These are phyloP conservation scores for Sebastiscus albofasciatus DNA, from an alignment of 2,797 vertebrate genomes.

Conservation along the genomic window DNA sequence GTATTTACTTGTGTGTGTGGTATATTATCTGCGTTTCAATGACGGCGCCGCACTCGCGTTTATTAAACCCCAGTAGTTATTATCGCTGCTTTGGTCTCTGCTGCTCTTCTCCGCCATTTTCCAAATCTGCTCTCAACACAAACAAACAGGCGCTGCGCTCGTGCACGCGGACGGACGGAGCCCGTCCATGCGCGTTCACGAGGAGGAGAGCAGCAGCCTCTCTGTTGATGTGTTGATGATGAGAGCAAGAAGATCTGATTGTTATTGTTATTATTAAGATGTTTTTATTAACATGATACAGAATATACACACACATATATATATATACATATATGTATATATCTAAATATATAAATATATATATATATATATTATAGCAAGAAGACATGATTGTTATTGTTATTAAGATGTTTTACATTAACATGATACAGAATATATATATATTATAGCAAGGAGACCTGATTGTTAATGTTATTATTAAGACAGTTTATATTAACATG, in stretches of 20 bases:
- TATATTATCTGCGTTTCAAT: conserved; percentile 29
- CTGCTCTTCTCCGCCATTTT: conserved; percentile 80
- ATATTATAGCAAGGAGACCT: too few species aligned
- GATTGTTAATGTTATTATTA: too few species aligned
- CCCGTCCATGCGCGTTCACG: conserved; percentile 56
- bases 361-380: too few species aligned
- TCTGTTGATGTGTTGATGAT: not conserved
- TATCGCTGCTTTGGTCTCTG: conserved; percentile 74
- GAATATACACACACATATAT: too few species aligned
- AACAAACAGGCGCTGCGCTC: conserved; percentile 79
- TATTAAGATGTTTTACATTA: too few species aligned
- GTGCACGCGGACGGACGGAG: conserved; percentile 27
- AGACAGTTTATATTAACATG: too few species aligned
- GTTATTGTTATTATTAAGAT: not conserved
- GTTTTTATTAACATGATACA: not conserved
- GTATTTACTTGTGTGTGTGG: conserved; percentile 3
- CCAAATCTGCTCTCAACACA: conserved; percentile 77
- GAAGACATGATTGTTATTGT: too few species aligned
- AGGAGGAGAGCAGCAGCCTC: conserved; percentile 4
- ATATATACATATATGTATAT: too few species aligned
- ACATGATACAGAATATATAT: too few species aligned
- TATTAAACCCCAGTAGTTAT: conserved; percentile 49
- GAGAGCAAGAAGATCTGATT: not conserved
- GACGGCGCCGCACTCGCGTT: conserved; percentile 60
- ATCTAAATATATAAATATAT: too few species aligned